Conservation (phyloP, 2,113 vertebrate species). For the Elephas maximus region DNA sequence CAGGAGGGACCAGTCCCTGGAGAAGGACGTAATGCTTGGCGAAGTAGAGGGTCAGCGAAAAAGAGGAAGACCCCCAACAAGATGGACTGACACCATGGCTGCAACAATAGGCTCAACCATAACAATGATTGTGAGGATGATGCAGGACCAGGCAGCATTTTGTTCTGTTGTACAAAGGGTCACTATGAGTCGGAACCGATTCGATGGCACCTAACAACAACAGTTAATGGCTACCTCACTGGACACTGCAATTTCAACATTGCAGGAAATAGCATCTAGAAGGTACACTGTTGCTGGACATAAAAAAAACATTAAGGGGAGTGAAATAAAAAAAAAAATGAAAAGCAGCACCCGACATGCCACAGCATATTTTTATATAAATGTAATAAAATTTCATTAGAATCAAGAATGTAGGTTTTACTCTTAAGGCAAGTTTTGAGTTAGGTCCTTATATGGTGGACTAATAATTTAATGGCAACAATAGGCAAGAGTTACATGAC, state of each 20-base stretch:
- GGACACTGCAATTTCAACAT: not conserved
- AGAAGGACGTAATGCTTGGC: too few relatives aligned
- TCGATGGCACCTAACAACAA: too few relatives aligned
- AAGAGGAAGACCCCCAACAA: too few relatives aligned
- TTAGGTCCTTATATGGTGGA: not conserved
- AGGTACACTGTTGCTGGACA: too few relatives aligned
- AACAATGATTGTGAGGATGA: too few relatives aligned
- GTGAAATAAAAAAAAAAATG: not conserved
- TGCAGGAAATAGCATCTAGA: not conserved
- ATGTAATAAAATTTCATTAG: not conserved
- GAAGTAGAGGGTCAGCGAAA: too few relatives aligned
- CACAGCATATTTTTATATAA: not conserved
- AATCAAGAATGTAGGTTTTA: not conserved
- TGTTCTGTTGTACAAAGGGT: too few relatives aligned
- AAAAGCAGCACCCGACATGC: not conserved
- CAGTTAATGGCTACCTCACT: not conserved
- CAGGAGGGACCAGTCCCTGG: too few relatives aligned
- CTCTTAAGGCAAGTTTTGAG: not conserved
- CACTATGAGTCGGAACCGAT: too few relatives aligned
- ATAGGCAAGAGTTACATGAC: not conserved
- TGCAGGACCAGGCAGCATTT: too few relatives aligned
- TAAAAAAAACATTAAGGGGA: not conserved
- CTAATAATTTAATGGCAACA: conserved; percentile 17
- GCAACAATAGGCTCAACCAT: too few relatives aligned
- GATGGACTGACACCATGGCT: too few relatives aligned